Conservation (phyloP, 2,113 vertebrate species). For the Syngnathus scovelli region DNA sequence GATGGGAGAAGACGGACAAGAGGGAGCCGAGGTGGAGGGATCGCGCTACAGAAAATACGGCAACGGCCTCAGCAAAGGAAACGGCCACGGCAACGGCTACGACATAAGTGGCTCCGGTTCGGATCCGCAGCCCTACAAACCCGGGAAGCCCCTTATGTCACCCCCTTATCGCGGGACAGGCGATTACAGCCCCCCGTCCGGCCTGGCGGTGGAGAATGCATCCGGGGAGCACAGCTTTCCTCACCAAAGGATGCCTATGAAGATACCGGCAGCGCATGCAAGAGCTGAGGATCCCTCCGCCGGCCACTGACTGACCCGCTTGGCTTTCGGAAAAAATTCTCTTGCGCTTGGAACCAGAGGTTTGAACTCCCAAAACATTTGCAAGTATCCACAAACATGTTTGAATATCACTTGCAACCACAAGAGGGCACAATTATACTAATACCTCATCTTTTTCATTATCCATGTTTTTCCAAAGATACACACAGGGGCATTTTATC, state of each 20-base stretch:
- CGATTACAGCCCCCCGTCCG: constrained; percentile 74
- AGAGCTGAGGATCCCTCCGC: constrained; percentile 70
- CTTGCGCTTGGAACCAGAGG: constrained; percentile 22
- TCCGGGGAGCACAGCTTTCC: constrained; percentile 60
- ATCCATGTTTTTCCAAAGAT: constrained; percentile 68
- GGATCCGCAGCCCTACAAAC: constrained; percentile 71
- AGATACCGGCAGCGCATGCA: constrained; percentile 54
- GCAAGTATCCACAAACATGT: constrained; percentile 28
- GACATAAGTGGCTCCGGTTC: constrained; percentile 40
- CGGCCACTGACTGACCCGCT: constrained; percentile 60
- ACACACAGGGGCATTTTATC: constrained; percentile 31
- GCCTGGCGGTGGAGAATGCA: constrained; percentile 65
- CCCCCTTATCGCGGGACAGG: constrained; percentile 66
- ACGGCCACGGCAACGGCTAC: constrained; percentile 73
- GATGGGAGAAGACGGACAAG: constrained; percentile 65
- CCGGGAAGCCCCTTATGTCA: constrained; percentile 74
- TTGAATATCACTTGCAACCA: constrained; percentile 31
- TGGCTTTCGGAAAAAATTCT: constrained; percentile 56
- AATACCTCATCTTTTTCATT: constrained; percentile 32
- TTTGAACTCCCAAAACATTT: constrained; percentile 17
- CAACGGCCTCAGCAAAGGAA: constrained; percentile 70
- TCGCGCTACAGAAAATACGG: constrained; percentile 81
- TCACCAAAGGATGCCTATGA: constrained; percentile 64
- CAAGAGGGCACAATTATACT: constrained; percentile 31
- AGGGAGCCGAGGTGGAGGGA: constrained; percentile 57